phyloP scores from a whole-genome alignment of 2,113 vertebrate genomes.

The Elaphurus davidianus region DNA sequence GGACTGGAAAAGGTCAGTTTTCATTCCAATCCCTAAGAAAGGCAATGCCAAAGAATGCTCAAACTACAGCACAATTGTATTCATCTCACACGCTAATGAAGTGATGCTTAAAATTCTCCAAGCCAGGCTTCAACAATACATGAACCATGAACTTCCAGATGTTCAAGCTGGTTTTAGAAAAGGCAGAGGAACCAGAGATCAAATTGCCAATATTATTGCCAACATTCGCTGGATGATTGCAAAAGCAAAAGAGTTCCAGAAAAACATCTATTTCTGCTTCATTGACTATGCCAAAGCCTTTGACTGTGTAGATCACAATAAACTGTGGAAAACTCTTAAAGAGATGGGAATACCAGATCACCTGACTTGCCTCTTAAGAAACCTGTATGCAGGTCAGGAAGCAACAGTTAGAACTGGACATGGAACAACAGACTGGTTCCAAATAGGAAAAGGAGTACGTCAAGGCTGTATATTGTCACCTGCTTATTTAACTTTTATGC shows the following conservation, averaged over 20 bases:
- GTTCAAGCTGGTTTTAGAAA: not conserved
- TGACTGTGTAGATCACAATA: not conserved
- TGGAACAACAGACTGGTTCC: not conserved
- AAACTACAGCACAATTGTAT: not conserved
- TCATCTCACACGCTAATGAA: not conserved
- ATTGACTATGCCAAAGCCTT: not conserved
- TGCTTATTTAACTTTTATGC: not conserved
- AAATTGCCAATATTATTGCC: not conserved
- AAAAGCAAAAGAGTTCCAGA: not conserved
- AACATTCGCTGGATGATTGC: fast-evolving
- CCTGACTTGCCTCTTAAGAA: not conserved
- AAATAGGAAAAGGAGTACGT: not conserved
- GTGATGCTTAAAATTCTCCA: not conserved
- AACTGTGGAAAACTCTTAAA: not conserved
- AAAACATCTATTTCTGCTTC: not conserved
- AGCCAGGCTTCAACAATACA: not conserved
- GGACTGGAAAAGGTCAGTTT: not conserved
- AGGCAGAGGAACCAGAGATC: not conserved
- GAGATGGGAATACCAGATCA: not conserved
- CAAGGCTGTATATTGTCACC: not conserved
- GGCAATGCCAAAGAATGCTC: not conserved
- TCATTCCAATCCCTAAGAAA: not conserved
- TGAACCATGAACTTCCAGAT: not conserved
- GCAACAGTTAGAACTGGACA: not conserved
- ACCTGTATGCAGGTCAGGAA: not conserved